These are phyloP conservation scores for Gandaritis pyraliata DNA, from an alignment of 2,888 invertebrate genomes.

Conservation along the genomic window DNA sequence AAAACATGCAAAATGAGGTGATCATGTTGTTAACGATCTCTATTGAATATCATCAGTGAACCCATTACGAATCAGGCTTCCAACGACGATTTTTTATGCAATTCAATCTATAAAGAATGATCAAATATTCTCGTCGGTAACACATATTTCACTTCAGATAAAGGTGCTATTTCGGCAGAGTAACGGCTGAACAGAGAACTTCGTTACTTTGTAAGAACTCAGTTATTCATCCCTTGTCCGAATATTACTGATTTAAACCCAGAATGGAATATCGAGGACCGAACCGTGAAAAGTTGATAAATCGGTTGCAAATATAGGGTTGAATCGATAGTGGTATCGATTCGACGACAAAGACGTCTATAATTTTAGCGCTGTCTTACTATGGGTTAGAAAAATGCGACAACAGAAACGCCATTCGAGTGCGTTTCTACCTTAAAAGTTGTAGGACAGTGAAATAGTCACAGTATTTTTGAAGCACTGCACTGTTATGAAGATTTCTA, in stretches of 20 bases:
- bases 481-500: too few relatives aligned
- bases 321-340: not conserved
- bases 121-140: conserved; percentile 15
- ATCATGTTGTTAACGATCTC: too few relatives aligned
- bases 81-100: not conserved
- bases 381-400: too few relatives aligned
- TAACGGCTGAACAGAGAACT: conserved; percentile 36
- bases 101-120: conserved; percentile 3
- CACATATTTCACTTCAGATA: conserved; percentile 27
- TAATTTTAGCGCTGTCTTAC: too few relatives aligned
- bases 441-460: not conserved
- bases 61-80: not conserved
- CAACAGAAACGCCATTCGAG: too few relatives aligned
- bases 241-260: conserved; percentile 53
- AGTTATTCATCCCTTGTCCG: conserved; percentile 49
- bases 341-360: too few relatives aligned
- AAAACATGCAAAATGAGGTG: too few relatives aligned
- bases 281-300: conserved; percentile 55
- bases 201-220: conserved; percentile 40
- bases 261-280: conserved; percentile 48
- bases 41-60: not conserved
- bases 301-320: conserved; percentile 22
- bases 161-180: conserved; percentile 26
- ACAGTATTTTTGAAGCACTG: too few relatives aligned
- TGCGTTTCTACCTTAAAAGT: not conserved